These are phyloP conservation scores for Dipodomys spectabilis DNA, from an alignment of 2,113 vertebrate genomes.

Conservation along the genomic window DNA sequence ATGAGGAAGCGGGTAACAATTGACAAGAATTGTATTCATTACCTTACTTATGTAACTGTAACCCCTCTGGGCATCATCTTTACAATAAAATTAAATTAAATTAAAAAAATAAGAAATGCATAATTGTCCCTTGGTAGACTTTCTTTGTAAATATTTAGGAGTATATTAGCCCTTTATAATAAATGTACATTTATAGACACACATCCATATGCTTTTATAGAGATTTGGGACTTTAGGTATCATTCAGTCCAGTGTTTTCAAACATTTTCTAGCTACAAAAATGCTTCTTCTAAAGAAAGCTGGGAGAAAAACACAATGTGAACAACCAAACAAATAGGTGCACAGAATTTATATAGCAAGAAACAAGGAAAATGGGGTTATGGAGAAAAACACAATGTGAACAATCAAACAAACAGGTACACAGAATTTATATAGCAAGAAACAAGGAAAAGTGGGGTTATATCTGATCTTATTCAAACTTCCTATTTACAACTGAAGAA, in stretches of 20 bases:
- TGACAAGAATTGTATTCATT: too few relatives aligned
- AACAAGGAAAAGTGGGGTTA: background rate
- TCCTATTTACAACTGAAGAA: constrained; percentile 8
- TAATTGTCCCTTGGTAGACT: constrained; percentile 41
- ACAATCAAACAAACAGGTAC: constrained; percentile 39
- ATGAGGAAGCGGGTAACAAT: too few relatives aligned
- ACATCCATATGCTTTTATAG: background rate
- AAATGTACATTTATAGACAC: background rate
- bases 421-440: background rate
- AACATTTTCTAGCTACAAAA: constrained; percentile 44
- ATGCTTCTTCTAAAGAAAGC: constrained; percentile 19
- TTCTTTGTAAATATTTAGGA: constrained; percentile 21
- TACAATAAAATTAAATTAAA: too few relatives aligned
- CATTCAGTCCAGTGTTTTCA: background rate
- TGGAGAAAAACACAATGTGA: background rate
- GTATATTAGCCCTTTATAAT: constrained; percentile 29
- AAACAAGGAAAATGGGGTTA: background rate
- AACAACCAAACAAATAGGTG: constrained; percentile 28
- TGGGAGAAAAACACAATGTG: background rate
- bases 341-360: background rate
- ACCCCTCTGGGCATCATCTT: too few relatives aligned
- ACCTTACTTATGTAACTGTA: too few relatives aligned
- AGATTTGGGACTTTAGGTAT: background rate
- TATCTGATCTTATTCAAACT: background rate
- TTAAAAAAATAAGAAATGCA: background rate